A percentile compares a stretch with the other conserved stretches of the same genome.
Conservation (phyloP, 2,113 vertebrate genomes). For the Burhinus oedicnemus region DNA sequence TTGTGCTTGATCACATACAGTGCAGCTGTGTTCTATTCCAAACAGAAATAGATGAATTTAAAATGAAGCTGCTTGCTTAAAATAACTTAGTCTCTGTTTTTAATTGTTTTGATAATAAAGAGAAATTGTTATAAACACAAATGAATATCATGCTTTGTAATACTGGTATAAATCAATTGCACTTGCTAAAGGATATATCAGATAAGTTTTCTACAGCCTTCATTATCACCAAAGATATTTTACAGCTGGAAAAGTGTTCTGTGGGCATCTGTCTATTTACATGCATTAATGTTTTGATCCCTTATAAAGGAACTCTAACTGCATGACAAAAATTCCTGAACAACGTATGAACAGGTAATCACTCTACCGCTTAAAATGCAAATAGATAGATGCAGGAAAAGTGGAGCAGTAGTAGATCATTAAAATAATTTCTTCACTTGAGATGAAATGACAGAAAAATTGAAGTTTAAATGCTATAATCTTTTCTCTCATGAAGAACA, state of each 20-base stretch:
- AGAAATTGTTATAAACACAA: not conserved
- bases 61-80: constrained; percentile 33
- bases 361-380: not conserved
- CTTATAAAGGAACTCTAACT: not conserved
- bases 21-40: constrained; percentile 11
- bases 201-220: not conserved
- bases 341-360: not conserved
- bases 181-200: not conserved
- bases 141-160: not conserved
- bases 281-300: not conserved
- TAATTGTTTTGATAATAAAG: constrained; percentile 45
- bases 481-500: not conserved
- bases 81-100: constrained; percentile 39
- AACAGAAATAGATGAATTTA: constrained; percentile 27
- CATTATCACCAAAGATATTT: not conserved
- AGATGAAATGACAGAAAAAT: not conserved
- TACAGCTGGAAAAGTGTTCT: not conserved
- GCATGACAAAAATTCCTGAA: not conserved
- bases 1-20: not conserved
- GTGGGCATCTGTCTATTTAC: not conserved
- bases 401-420: not conserved
- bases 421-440: not conserved
- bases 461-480: not conserved
- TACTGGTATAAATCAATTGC: not conserved
- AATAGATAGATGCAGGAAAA: not conserved